Evolutionary conservation across 2,888 invertebrate species (phyloP), one percentile per base, ranked within the genome.

Genomic region (Tenthredo amoena): DNA sequence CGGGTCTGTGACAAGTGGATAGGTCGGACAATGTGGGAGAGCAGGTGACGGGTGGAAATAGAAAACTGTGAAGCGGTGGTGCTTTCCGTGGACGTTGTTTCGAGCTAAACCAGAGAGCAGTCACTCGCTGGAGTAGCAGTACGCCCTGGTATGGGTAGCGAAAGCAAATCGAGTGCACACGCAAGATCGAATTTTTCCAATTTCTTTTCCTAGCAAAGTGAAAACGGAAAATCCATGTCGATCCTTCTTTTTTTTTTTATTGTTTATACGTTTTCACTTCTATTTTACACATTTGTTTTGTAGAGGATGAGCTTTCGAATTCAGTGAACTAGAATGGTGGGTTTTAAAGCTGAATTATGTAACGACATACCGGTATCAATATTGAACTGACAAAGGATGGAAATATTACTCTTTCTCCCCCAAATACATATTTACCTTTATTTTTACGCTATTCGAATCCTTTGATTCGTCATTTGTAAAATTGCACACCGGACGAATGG

Each of bases 131-230:
- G 37, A 47, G 6, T 26, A 47, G 47, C 47, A n/a, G 47, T 4
- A 76, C 3, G 2, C 6, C 10, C 2, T 21, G 74, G 12, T 74
- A 18, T 7, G 31, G 31, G 55, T 26, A 77, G 77, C 18, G n/a
- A 21, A 79, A 81, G 62, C 58, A 40, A 62, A 58, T 55, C 55
- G 62, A 81, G 18, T 37, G 40, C 81, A 58, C n/a, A 81, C 62
- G 81, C 50, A 62, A 58, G 81, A 81, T 62, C 34, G 81, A 81
- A 81, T 81, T 81, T 81, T 62, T 37, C 81, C 81, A 81, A 81
- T 81, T 62, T 81, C 81, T 62, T 81, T 62, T 40, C 62, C 62
- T n/a, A 12, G 58, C 4, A 43, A 58, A 26, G 58, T 62, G 31
- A 40, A 62, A 37, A 40, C 18, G n/a, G 21, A 62, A 21, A 40